phyloP scores from a whole-genome alignment of 2,113 vertebrate species.

The Lutjanus erythropterus region DNA sequence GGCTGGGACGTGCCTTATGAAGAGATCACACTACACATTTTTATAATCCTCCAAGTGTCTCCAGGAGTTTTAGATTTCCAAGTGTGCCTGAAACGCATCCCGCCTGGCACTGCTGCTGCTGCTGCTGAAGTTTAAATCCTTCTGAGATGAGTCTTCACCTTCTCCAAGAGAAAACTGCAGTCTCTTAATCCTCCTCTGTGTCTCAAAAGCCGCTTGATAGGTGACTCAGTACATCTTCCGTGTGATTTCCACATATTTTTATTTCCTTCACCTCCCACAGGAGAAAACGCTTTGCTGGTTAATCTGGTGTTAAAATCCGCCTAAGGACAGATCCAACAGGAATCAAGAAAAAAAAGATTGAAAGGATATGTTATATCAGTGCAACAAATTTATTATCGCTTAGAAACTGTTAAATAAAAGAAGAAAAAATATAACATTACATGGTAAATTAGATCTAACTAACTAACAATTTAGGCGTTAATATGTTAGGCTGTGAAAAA shows the following conservation, averaged over 20 bases:
- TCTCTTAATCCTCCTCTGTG: conserved; percentile 72
- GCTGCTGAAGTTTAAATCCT: conserved; percentile 74
- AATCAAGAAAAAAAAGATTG: conserved; percentile 8
- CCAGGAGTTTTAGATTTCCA: conserved; percentile 70
- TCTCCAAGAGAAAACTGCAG: conserved; percentile 65
- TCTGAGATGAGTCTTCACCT: conserved; percentile 66
- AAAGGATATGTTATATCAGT: neutral
- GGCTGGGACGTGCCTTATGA: conserved; percentile 36
- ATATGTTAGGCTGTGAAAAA: neutral
- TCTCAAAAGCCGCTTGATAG: conserved; percentile 59
- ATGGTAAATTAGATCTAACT: neutral
- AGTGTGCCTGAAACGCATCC: conserved; percentile 66
- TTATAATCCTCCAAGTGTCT: conserved; percentile 77
- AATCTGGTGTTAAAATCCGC: conserved; percentile 66
- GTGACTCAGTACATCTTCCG: conserved; percentile 54
- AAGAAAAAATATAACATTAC: neutral
- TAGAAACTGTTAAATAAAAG: neutral
- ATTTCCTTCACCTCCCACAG: conserved; percentile 47
- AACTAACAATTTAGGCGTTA: neutral
- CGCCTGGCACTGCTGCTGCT: conserved; percentile 57
- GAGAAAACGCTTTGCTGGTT: conserved; percentile 44
- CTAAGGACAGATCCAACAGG: conserved; percentile 47
- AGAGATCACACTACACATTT: conserved; percentile 45
- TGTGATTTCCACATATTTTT: conserved; percentile 58
- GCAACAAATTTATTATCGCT: neutral